phyloP scores from a whole-genome alignment of 2,888 invertebrate species.

The Julus scandinavius region DNA sequence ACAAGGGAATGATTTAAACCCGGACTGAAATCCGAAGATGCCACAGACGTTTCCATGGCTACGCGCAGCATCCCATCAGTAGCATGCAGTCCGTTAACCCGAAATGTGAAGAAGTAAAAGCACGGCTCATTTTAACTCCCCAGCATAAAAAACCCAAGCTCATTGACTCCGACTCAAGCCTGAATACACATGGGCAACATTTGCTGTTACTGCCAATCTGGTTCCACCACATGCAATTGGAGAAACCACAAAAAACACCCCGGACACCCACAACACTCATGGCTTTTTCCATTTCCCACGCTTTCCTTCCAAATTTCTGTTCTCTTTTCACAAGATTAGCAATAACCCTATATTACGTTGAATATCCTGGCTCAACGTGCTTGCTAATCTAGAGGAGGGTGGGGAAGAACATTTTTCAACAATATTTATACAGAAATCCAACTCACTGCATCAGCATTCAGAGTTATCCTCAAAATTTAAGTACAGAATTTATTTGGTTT shows the following conservation, averaged over 20 bases:
- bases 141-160: background rate
- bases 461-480: background rate
- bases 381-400: background rate
- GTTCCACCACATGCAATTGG: background rate
- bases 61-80: background rate
- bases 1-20: too few species aligned
- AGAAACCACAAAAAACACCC: background rate
- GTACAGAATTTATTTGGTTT: background rate
- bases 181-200: background rate
- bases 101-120: background rate
- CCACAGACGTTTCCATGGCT: background rate
- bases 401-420: background rate
- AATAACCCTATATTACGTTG: background rate
- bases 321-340: background rate
- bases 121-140: conserved; percentile 14
- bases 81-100: conserved; percentile 7
- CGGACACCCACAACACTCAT: background rate
- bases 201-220: background rate
- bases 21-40: background rate
- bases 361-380: background rate
- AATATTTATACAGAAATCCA: background rate
- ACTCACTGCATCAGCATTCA: too few species aligned
- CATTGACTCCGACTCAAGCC: conserved; percentile 27
- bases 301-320: background rate
- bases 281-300: background rate